Conservation (phyloP, 2,113 vertebrate genomes). For the Myrmecobius fasciatus region DNA sequence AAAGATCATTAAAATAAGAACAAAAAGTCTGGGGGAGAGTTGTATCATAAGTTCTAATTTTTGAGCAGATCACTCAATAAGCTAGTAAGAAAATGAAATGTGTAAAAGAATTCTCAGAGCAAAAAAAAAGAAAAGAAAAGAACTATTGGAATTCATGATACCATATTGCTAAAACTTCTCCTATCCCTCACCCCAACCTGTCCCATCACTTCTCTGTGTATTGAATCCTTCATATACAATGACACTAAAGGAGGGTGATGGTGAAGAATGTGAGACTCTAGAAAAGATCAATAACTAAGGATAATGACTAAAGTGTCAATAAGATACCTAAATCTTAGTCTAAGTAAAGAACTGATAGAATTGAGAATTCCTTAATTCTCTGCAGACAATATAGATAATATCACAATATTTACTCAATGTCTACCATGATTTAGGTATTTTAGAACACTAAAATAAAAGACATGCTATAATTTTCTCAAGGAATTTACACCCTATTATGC, state of each 20-base stretch:
- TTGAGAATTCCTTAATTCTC: constrained; percentile 27
- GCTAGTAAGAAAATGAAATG: background rate
- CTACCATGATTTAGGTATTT: background rate
- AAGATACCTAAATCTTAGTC: constrained; percentile 29
- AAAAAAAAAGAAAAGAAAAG: constrained; percentile 21
- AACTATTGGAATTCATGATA: constrained; percentile 3
- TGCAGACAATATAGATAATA: background rate
- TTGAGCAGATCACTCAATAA: background rate
- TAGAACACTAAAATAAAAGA: constrained; percentile 45
- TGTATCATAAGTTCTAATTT: constrained; percentile 37
- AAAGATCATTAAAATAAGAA: background rate
- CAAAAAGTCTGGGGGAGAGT: background rate
- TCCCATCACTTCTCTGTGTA: background rate
- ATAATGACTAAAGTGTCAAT: background rate
- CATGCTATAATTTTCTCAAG: constrained; percentile 31
- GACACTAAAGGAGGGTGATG: constrained; percentile 6
- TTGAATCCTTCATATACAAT: background rate
- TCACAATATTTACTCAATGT: background rate
- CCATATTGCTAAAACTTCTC: background rate
- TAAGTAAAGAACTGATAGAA: constrained; percentile 11
- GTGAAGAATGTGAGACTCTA: background rate
- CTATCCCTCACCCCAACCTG: background rate
- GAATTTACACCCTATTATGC: background rate
- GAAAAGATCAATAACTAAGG: background rate
- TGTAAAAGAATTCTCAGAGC: constrained; percentile 12